These are phyloP conservation scores for Eospalax fontanierii DNA, from an alignment of 2,797 vertebrate genomes.

Conservation along the genomic window DNA sequence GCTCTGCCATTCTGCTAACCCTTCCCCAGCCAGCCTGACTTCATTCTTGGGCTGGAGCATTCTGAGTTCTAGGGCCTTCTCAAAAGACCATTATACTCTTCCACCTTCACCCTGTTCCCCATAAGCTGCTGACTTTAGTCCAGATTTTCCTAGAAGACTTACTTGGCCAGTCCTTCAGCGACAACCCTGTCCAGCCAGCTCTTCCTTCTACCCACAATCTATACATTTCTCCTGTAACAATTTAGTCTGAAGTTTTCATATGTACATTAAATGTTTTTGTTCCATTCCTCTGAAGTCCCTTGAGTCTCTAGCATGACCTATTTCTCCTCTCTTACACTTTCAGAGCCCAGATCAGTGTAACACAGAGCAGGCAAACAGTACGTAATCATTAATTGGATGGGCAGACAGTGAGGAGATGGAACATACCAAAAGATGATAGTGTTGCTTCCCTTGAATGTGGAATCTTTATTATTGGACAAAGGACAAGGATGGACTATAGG, in stretches of 20 bases:
- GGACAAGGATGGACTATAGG: fast-evolving
- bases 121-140: background rate
- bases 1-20: background rate
- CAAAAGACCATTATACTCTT: background rate
- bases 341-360: background rate
- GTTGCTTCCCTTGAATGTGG: background rate
- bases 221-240: too few relatives aligned
- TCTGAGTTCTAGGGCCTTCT: background rate
- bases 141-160: background rate
- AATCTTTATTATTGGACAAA: background rate
- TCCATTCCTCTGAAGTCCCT: background rate
- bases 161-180: background rate
- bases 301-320: fast-evolving
- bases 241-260: background rate
- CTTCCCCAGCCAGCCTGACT: background rate
- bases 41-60: fast-evolving
- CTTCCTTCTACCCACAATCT: fast-evolving
- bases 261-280: fast-evolving
- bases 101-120: background rate
- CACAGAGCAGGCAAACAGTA: background rate
- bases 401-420: fast-evolving
- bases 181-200: background rate
- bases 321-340: background rate
- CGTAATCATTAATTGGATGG: background rate
- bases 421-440: background rate